A percentile compares a stretch with the other conserved stretches of the same genome.
Conservation (phyloP, 2,113 vertebrate genomes). For the Pongo pygmaeus region DNA sequence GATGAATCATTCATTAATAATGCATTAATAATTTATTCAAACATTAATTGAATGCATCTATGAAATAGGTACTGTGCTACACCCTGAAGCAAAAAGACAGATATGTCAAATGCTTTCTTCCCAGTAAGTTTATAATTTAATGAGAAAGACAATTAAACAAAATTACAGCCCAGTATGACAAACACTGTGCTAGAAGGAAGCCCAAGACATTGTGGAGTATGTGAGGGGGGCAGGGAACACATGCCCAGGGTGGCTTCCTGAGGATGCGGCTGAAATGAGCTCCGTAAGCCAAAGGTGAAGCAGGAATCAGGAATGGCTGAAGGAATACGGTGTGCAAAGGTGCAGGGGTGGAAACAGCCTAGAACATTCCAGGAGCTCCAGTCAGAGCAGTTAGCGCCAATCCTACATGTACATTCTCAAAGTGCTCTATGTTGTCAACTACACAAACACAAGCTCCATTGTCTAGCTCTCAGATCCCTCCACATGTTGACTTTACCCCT, state of each 20-base stretch:
- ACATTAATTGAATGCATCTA: background rate
- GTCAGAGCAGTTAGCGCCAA: background rate
- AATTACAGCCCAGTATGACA: background rate
- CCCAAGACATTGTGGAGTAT: background rate
- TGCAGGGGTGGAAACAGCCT: background rate
- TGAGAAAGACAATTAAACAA: background rate
- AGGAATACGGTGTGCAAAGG: background rate
- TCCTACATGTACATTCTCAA: background rate
- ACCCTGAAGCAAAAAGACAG: background rate
- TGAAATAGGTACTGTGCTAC: background rate
- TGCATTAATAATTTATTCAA: conserved; percentile 3
- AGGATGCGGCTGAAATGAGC: background rate
- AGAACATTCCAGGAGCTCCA: background rate
- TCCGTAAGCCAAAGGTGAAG: background rate
- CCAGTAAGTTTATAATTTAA: conserved; percentile 6
- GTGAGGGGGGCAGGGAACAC: background rate
- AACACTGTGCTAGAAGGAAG: background rate
- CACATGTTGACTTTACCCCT: rapidly evolving
- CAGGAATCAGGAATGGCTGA: background rate
- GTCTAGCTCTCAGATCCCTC: background rate
- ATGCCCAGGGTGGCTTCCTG: background rate
- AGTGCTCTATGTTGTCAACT: rapidly evolving
- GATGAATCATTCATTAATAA: conserved; percentile 51
- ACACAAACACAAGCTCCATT: background rate
- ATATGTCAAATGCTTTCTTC: background rate